Percentiles rank a stretch among this genome's conserved stretches.
phyloP scores from a whole-genome alignment of 2,113 vertebrate species.

The Protomyctophum bolini region DNA sequence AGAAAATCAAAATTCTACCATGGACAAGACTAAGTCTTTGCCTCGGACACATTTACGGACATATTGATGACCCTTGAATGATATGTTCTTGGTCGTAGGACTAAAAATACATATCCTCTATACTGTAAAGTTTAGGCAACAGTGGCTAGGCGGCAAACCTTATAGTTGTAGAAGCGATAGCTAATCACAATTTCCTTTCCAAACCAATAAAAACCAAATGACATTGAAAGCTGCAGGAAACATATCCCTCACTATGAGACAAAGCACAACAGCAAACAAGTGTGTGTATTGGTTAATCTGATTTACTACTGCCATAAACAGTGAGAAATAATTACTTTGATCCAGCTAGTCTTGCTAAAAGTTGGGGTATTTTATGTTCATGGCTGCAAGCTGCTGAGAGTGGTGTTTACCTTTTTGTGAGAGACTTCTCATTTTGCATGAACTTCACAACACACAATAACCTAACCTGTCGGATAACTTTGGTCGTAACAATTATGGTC shows the following conservation, averaged over 20 bases:
- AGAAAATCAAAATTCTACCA: too few species aligned
- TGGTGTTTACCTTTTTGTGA: slow-evolving; percentile 20
- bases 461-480: too few species aligned
- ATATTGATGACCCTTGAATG: too few species aligned
- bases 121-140: too few species aligned
- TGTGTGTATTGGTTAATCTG: neutral
- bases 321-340: neutral
- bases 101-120: too few species aligned
- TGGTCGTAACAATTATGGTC: too few species aligned
- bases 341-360: neutral
- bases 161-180: neutral
- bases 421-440: slow-evolving; percentile 26
- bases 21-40: too few species aligned
- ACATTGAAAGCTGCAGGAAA: neutral
- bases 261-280: neutral
- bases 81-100: too few species aligned
- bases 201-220: neutral
- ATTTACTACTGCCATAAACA: neutral
- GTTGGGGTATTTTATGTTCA: neutral
- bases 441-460: too few species aligned
- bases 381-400: neutral
- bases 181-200: neutral
- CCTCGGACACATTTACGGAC: too few species aligned
- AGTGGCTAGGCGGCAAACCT: neutral
- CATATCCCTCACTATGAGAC: neutral